Conservation (phyloP, 2,888 invertebrate species). For the Lottia gigantea region DNA sequence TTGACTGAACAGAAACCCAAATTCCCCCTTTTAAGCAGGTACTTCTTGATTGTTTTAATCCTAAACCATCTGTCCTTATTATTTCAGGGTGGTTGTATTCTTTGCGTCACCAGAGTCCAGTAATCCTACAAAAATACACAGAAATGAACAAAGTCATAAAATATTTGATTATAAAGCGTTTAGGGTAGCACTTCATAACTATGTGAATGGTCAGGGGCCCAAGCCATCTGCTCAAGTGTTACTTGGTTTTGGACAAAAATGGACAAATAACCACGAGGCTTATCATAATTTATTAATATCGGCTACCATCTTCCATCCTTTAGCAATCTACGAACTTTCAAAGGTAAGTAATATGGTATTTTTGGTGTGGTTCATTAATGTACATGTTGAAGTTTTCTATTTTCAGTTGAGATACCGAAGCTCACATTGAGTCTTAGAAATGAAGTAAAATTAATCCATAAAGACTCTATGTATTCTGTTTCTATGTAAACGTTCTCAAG, state of each 20-base stretch:
- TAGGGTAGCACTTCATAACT: slow-evolving; percentile 33
- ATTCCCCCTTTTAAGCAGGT: too few species aligned
- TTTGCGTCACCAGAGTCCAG: slow-evolving; percentile 33
- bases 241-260: slow-evolving; percentile 50
- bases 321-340: slow-evolving; percentile 34
- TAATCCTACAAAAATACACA: slow-evolving; percentile 35
- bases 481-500: too few species aligned
- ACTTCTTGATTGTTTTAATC: too few species aligned
- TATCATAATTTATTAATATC: slow-evolving; percentile 40
- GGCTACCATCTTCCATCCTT: slow-evolving; percentile 35
- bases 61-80: background rate
- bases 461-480: too few species aligned
- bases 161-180: slow-evolving; percentile 47
- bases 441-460: too few species aligned
- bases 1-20: too few species aligned
- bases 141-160: slow-evolving; percentile 29
- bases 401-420: background rate
- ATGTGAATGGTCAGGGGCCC: slow-evolving; percentile 27
- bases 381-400: background rate
- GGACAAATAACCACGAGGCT: slow-evolving; percentile 30
- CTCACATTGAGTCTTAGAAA: too few species aligned
- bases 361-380: too few species aligned
- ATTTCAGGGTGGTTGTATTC: slow-evolving; percentile 45
- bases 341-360: slow-evolving; percentile 31
- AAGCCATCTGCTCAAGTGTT: slow-evolving; percentile 42